Evolutionary conservation across 2,888 invertebrate species (phyloP), one percentile per base, ranked within the genome.

Genomic region (Odontothrips loti): DNA sequence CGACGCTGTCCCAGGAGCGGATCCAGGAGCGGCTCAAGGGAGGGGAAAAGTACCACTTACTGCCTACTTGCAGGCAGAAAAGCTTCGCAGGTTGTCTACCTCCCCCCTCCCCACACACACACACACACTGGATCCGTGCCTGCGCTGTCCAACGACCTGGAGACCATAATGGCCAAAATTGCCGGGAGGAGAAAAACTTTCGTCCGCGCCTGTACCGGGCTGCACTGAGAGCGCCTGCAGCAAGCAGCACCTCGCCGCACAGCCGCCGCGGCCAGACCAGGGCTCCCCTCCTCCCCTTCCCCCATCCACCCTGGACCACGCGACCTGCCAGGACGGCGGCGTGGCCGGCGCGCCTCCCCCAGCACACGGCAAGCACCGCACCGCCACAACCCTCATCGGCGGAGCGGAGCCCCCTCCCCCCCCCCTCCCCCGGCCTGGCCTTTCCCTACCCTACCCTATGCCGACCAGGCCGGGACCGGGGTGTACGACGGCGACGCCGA

Each of bases 291-390:
- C 58, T 43, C 34, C 34, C 34, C 34, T 43, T 43, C 34, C 34
- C 34, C 34, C 34, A 43, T 43, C 34, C 58, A 58, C 68, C 68
- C 68, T 75, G 68, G 68, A 75, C 68, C 68, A 75, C 68, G 68
- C 68, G 68, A 75, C 68, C 68, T 75, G 68, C 27, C 34, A 2
- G 34, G 34, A 2, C 34, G 34, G 34, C 34, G 34, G 34, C 34
- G 34, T 43, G 34, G 3, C 34, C 6, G 3, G 3, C 34, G 2
- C 34, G 3, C 34, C 6, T 6, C 34, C 34, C 34, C 34, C 34
- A 2, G 34, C 3, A 43, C 34, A 43, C 34, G 34, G 34, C 34
- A 43, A 6, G 34, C 34, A 43, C 34, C 34, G 34, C 34, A 43
- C 34, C 34, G 34, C 34, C 3, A 43, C 34, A 43, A 43, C 34